phyloP scores from a whole-genome alignment of 2,113 vertebrate species.

The Thunnus maccoyii region DNA sequence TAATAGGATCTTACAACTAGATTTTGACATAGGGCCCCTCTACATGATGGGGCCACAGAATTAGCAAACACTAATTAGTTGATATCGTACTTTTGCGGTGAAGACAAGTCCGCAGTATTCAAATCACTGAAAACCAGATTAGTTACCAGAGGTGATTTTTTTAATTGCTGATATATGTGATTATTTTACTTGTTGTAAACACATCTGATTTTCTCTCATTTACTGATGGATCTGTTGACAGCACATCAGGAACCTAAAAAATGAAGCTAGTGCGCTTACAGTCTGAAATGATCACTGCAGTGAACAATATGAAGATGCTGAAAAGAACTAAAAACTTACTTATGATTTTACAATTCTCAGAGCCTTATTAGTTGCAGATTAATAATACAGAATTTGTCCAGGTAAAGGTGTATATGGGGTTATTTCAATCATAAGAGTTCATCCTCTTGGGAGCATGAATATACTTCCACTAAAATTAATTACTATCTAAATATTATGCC shows the following conservation, averaged over 20 bases:
- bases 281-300: neutral
- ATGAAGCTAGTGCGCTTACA: neutral
- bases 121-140: neutral
- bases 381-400: neutral
- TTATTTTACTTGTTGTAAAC: constrained; percentile 8
- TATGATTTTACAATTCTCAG: neutral
- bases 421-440: neutral
- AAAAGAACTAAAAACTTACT: neutral
- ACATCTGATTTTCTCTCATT: constrained; percentile 2
- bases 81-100: no score
- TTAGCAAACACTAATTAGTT: neutral
- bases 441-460: neutral
- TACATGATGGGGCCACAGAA: neutral
- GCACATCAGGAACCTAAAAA: constrained; percentile 10
- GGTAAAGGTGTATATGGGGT: neutral
- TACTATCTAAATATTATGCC: no score
- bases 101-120: constrained; percentile 4
- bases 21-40: neutral
- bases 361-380: neutral
- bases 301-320: neutral
- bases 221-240: neutral
- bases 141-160: neutral
- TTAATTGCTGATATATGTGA: constrained; percentile 4
- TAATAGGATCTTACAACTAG: neutral
- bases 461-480: neutral